Base-by-base conservation (phyloP, 2,113 vertebrate species). In the Tapirus terrestris region DNA sequence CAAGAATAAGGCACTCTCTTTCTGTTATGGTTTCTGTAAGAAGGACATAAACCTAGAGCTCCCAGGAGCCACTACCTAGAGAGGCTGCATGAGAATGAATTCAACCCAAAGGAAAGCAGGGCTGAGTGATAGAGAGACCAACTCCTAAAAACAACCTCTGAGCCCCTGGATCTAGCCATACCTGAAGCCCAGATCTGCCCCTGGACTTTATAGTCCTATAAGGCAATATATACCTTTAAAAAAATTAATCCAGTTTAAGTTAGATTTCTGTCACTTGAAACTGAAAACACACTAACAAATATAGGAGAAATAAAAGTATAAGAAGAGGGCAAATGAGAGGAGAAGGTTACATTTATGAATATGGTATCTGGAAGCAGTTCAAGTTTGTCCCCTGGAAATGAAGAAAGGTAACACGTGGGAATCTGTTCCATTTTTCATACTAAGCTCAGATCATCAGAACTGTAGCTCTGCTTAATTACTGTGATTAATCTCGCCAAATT, bases 401-500 rank as follows among this genome's bases (percentile, higher is more conserved):
- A 20, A 88, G 76, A 80, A 89, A 96, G 87, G 61, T 79, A 85
- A 79, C 68, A 56, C 0, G 0, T 6, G 39, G 17, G 12, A 45
- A 43, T 36, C 39, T 61, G 43, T n/a, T 89, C 43, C 43, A 90
- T 90, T 89, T 90, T 94, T 93, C 93, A 91, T 60, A 68, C 20
- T 75, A 84, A 97, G 45, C 68, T 70, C 77, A 67, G 72, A 75
- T 93, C 43, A 90, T 72, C 77, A 92, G 93, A 84, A 89, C 29
- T 29, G 29, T 10, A 51, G 82, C 61, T 92, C 36, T 70, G 61
- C 93, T 89, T 96, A 97, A 95, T 96, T 58, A 92, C 93, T 58
- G 82, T 96, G 81, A 97, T 94, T 93, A 94, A 95, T 75, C 86
- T 94, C 5, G 0, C 82, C 79, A 36, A 79, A 93, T 48, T 93